Evolutionary conservation across 2,797 vertebrate species (phyloP).

Genomic region (Cirrhinus molitorella): DNA sequence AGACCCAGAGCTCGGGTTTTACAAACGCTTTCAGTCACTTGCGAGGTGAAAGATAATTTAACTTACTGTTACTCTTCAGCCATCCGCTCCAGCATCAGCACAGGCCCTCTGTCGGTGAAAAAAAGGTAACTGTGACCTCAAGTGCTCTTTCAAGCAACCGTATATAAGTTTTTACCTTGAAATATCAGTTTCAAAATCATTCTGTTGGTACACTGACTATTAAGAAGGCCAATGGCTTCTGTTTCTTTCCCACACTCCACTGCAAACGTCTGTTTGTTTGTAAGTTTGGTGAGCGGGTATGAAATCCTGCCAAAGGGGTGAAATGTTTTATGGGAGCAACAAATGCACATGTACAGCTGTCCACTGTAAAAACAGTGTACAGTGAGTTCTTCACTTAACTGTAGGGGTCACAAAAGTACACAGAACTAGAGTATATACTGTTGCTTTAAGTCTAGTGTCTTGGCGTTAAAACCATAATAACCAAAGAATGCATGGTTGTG

Average conservation of each 20-base stretch:
- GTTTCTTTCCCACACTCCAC: neutral
- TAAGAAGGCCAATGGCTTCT: neutral
- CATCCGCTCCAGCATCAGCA: neutral
- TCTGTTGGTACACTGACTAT: neutral
- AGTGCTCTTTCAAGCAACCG: conserved; percentile 28
- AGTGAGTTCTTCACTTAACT: neutral
- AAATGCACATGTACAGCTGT: neutral
- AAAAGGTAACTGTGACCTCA: neutral
- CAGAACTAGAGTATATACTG: neutral
- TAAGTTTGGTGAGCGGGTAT: neutral
- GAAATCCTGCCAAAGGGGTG: neutral
- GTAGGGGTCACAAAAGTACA: neutral
- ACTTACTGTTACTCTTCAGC: neutral
- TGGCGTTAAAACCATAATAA: conserved; percentile 49
- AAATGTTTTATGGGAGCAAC: neutral
- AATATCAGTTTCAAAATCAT: neutral
- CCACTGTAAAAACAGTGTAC: neutral
- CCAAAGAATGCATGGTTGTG: conserved; percentile 3
- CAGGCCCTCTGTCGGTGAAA: neutral
- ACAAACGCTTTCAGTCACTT: neutral
- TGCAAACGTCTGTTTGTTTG: neutral
- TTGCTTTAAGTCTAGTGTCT: conserved; percentile 9
- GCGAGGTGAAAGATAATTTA: neutral
- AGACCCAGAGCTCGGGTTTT: neutral
- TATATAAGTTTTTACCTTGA: neutral